Evolutionary conservation across 2,797 vertebrate species (phyloP).

Genomic region (Basileuterus tristriatus): DNA sequence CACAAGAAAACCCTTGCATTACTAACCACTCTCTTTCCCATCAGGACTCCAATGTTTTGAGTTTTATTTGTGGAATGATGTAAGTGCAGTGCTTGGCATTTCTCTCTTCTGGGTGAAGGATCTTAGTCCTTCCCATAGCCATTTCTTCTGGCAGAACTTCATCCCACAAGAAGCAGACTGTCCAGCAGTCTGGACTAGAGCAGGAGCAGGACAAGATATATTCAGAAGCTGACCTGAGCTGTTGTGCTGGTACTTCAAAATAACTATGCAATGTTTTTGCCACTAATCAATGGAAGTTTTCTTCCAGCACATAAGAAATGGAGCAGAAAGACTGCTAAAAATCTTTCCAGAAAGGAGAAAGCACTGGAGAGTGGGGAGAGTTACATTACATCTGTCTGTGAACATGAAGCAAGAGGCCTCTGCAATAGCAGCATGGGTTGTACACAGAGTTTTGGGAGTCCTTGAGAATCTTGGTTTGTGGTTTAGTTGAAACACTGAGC

Average conservation of each 20-base stretch:
- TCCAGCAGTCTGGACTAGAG: background rate
- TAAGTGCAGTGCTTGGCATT: background rate
- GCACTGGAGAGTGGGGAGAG: background rate
- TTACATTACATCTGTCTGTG: background rate
- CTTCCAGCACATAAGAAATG: background rate
- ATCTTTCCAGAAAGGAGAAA: background rate
- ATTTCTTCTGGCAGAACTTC: constrained; percentile 10
- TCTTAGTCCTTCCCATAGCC: background rate
- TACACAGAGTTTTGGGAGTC: background rate
- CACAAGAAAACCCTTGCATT: background rate
- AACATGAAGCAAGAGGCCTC: accelerated
- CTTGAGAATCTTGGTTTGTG: background rate
- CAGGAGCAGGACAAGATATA: background rate
- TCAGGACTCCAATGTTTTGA: background rate
- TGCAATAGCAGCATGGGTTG: background rate
- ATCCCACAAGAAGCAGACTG: background rate
- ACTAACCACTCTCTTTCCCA: background rate
- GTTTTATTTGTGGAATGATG: background rate
- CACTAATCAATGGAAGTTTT: background rate
- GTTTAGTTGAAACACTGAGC: background rate
- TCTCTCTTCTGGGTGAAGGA: background rate
- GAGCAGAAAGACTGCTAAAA: background rate
- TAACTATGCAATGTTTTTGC: background rate
- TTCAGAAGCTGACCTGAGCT: background rate
- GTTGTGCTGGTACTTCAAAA: background rate